Evolutionary conservation across 2,888 invertebrate genomes (phyloP), one percentile per base, ranked within the genome.

Genomic region (Oscheius sp.): DNA sequence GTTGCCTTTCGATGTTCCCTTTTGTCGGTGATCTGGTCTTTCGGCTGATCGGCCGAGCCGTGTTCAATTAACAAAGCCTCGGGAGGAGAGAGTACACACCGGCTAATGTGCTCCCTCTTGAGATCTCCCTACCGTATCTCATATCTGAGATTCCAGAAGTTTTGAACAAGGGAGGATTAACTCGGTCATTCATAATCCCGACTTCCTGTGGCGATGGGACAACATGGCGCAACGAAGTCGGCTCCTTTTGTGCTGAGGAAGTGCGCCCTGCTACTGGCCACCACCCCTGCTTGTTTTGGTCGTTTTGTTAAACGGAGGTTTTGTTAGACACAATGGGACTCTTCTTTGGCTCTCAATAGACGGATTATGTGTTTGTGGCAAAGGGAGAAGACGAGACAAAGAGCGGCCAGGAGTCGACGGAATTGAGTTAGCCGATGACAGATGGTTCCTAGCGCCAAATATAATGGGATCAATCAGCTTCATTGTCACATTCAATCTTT

Each of bases 181-280:
- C 31, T 48, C 48, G 48, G 64, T 52, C 55, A 52, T 20, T 46
- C 68, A 27, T 68, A 58, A 68, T 58, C 61, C 61, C 39, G 68
- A 68, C 68, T 68, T 68, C 68, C 68, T 68, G 48, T 61, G 52
- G 68, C 68, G 68, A 61, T 61, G 42, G 15, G 52, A 39, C 50
- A 68, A 68, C 68, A 68, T 68, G 68, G 68, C 68, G 68, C 50
- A 68, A 68, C 31, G 29, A 20, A 29, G 27, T 58, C 68, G 58
- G 68, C 50, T 48, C 37, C 45, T 27, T 52, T 68, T 68, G 55
- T 34, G 8, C 20, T 15, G 20, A 57, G 58, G 67, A 57, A 67
- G 67, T 42, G n/a, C n/a, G n/a, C n/a, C n/a, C n/a, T n/a, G n/a
- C 42, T 42, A 42, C 42, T 17, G 42, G 42, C 12, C 42, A 42